Base-by-base conservation (phyloP, 1,140 invertebrate species). In the Probaryconus sp. region DNA sequence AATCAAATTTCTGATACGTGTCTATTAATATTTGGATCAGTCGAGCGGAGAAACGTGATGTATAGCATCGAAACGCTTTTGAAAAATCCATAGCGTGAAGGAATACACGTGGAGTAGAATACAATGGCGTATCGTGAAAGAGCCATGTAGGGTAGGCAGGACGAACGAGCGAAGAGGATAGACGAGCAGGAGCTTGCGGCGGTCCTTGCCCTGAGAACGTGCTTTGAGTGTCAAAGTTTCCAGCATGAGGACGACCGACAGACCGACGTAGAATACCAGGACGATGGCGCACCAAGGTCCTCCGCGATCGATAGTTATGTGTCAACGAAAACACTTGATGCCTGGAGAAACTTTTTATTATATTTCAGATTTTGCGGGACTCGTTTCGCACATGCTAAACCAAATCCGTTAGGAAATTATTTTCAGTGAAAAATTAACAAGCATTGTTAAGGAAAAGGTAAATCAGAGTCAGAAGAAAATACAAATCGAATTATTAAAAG, bases 181-280 rank as follows among this genome's bases (percentile, higher is more conserved):
- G 69, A 64, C 60, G 20, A 55, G 76, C 60, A 73, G 61, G 82
- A 87, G 85, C 85, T 88, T 88, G 85, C 84, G 84, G 85, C 86
- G 86, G 86, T 88, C 85, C 84, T 87, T 87, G 85, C 86, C 84
- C 86, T 79, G 81, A 79, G 85, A 85, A 88, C 86, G 86, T 88
- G 86, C 83, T 85, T 79, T 65, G 86, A 83, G 83, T 87, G 82
- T 81, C 80, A 88, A 87, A 83, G 79, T 85, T 83, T 68, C 65
- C 60, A 79, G 75, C 70, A 79, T 78, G 78, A 84, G 80, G 79
- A 78, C 81, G 79, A 81, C 79, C 75, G 61, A 78, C 73, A 81
- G 81, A 83, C 78, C 79, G 79, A 81, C 79, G 80, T 82, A 77
- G 79, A 83, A 82, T 79, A 77, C 67, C 78, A 75, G 82, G 79